Conservation (phyloP, 2,888 invertebrate genomes). For the Griposia aprilina region DNA sequence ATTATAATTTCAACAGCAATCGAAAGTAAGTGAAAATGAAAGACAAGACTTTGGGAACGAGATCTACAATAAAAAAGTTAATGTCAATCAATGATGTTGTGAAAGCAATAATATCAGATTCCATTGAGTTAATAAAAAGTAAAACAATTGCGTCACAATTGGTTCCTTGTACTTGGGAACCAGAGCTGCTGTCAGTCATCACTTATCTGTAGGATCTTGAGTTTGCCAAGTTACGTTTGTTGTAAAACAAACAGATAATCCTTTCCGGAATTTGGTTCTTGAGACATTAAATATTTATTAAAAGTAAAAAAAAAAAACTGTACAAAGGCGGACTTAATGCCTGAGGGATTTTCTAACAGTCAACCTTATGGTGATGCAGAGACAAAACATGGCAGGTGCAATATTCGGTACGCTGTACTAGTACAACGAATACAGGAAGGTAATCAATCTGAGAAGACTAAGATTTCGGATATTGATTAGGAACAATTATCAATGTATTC, state of each 20-base stretch:
- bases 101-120: slow-evolving; percentile 67
- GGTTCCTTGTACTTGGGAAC: slow-evolving; percentile 60
- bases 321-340: too few relatives aligned
- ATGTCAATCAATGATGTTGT: slow-evolving; percentile 63
- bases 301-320: too few relatives aligned
- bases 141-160: slow-evolving; percentile 60
- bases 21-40: slow-evolving; percentile 61
- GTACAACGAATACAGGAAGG: background rate
- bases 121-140: slow-evolving; percentile 60
- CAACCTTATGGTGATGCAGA: too few relatives aligned
- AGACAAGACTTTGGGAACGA: slow-evolving; percentile 56
- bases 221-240: slow-evolving; percentile 16
- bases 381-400: too few relatives aligned
- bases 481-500: too few relatives aligned
- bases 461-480: slow-evolving; percentile 1
- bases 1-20: slow-evolving; percentile 38
- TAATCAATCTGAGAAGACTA: background rate
- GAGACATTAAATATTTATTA: background rate
- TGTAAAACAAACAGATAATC: slow-evolving; percentile 48
- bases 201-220: slow-evolving; percentile 47
- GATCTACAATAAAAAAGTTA: slow-evolving; percentile 52
- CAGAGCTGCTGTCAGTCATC: slow-evolving; percentile 44
- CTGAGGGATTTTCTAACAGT: too few relatives aligned
- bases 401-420: background rate
- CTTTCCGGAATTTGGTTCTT: slow-evolving; percentile 27